Evolutionary conservation across 2,797 vertebrate genomes (phyloP).

Genomic region (Anguilla megastoma): DNA sequence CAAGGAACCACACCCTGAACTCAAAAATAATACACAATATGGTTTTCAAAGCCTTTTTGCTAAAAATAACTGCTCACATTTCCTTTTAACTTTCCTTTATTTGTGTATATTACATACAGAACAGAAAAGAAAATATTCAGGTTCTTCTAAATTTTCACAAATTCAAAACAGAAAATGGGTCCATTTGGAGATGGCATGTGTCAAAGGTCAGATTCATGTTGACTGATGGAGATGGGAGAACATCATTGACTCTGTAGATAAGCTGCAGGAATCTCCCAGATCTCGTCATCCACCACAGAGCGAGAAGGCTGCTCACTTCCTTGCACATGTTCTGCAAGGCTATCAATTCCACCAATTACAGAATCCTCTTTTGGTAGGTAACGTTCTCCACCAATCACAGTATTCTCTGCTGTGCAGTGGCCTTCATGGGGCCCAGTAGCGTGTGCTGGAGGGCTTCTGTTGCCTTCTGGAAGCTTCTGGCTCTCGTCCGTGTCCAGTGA

Average conservation of each 20-base stretch:
- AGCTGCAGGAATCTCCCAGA: conserved; percentile 59
- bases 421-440: background rate
- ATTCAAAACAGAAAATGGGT: background rate
- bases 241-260: conserved; percentile 19
- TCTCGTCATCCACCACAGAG: conserved; percentile 63
- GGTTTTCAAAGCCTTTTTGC: background rate
- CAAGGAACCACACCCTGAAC: background rate
- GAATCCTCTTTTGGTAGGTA: background rate
- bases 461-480: background rate
- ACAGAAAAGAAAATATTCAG: background rate
- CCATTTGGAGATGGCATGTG: background rate
- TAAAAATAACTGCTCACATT: background rate
- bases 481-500: background rate
- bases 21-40: background rate
- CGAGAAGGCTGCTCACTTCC: conserved; percentile 6
- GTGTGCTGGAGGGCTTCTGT: background rate
- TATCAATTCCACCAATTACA: background rate
- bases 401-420: background rate
- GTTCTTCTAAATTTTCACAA: background rate
- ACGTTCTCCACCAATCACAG: conserved; percentile 6
- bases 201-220: background rate
- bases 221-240: background rate
- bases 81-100: background rate
- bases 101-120: background rate
- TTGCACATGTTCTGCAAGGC: conserved; percentile 24